Evolutionary conservation across 2,797 vertebrate genomes (phyloP).

Genomic region (Garrulus glandarius): DNA sequence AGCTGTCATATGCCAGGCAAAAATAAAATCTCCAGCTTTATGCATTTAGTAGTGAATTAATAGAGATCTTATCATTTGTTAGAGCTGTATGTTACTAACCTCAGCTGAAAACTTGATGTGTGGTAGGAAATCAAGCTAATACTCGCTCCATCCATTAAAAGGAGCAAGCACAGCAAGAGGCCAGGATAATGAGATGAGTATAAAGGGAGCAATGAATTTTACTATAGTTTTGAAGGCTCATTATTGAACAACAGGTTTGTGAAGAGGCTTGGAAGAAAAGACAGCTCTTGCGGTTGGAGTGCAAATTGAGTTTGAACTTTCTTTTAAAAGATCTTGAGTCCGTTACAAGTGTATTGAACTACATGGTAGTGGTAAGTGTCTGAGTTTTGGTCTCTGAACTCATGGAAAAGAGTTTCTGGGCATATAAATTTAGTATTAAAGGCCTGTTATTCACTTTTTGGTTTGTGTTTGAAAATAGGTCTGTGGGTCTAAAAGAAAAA

Average conservation of each 20-base stretch:
- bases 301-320: not conserved
- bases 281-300: not conserved
- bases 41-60: not conserved
- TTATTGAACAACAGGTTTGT: conserved; percentile 41
- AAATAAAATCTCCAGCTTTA: not conserved
- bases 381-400: not conserved
- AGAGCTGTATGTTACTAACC: not conserved
- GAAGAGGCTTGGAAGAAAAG: conserved; percentile 8
- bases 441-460: not conserved
- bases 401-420: not conserved
- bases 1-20: not conserved
- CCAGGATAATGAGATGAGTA: conserved; percentile 29
- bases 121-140: conserved; percentile 42
- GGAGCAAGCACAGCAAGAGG: not conserved
- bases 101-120: conserved; percentile 21
- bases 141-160: not conserved
- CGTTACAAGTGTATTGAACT: not conserved
- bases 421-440: not conserved
- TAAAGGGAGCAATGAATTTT: conserved; percentile 40
- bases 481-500: not conserved
- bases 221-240: conserved; percentile 35
- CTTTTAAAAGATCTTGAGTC: not conserved
- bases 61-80: conserved; percentile 12
- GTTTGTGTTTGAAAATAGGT: not conserved
- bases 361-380: not conserved